Base-by-base conservation (phyloP, 2,797 vertebrate species). In the Phoeniculus purpureus region DNA sequence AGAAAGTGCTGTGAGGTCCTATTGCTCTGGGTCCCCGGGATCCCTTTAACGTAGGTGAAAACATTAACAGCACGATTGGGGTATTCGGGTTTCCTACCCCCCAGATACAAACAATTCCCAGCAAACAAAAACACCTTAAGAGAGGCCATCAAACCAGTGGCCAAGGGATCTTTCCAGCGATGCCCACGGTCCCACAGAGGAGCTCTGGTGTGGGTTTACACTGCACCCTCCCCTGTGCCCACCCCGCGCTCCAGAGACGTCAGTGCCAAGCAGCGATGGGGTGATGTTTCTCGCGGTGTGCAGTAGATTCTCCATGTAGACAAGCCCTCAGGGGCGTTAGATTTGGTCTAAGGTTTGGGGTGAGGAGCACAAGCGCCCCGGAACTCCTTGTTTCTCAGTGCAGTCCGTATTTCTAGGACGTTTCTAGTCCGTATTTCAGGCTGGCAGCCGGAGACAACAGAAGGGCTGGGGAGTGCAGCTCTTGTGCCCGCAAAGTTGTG, bases 271-370 rank as follows among this genome's bases (percentile, higher is more conserved):
- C 37, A 25, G 26, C 26, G 20, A 0, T 10, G 8, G 1, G 0
- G 75, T 20, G 64, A 55, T 12, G 21, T 4, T 71, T 32, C 37
- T 60, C 15, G 6, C 0, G 22, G 19, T 8, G 60, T 26, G 56
- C 27, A 18, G 37, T 21, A 64, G 55, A 6, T 78, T 90, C 95
- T 85, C 85, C 93, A 52, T 45, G 70, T 54, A 93, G 95, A 92
- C 89, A 90, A 93, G 75, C 37, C 64, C 73, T 65, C 5, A 4
- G 81, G 32, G 76, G 58, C 68, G 7, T 12, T 34, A 9, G 14
- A 27, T 81, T 73, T 70, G 74, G 11, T 50, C 16, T 74, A 8
- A 89, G 51, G 11, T 66, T 59, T 19, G 66, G 72, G 26, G 23
- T 5, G 16, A 29, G 81, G 86, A 91, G 84, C 71, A 77, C 72